These are phyloP conservation scores for Antechinus stuartii DNA, from an alignment of 2,113 vertebrate species.

Conservation along the genomic window DNA sequence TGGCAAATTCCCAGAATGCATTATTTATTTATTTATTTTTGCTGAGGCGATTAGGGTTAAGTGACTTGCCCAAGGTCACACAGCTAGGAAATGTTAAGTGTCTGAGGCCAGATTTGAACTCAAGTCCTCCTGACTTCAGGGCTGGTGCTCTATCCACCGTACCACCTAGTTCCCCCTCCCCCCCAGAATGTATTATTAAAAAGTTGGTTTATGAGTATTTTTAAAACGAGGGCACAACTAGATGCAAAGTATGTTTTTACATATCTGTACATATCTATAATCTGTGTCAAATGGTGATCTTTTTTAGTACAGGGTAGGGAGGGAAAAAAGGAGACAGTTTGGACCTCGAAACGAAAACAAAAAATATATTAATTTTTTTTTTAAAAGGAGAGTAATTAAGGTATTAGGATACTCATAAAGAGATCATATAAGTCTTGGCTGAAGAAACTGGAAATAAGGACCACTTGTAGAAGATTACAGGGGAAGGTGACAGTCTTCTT, in stretches of 20 bases:
- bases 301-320: neutral
- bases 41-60: too few species aligned
- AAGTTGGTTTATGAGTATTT: neutral
- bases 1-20: neutral
- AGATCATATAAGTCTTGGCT: neutral
- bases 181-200: neutral
- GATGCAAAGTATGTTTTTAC: neutral
- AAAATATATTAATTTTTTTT: neutral
- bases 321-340: neutral
- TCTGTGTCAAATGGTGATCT: neutral
- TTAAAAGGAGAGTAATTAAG: neutral
- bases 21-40: neutral
- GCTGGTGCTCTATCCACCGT: too few species aligned
- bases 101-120: too few species aligned
- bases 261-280: neutral
- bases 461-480: neutral
- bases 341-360: neutral
- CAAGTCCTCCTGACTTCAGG: too few species aligned
- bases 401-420: neutral
- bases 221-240: neutral
- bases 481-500: neutral
- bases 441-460: neutral
- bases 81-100: too few species aligned
- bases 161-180: too few species aligned
- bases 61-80: too few species aligned